Conservation (phyloP, 2,113 vertebrate species). For the Psittacara wagleri region DNA sequence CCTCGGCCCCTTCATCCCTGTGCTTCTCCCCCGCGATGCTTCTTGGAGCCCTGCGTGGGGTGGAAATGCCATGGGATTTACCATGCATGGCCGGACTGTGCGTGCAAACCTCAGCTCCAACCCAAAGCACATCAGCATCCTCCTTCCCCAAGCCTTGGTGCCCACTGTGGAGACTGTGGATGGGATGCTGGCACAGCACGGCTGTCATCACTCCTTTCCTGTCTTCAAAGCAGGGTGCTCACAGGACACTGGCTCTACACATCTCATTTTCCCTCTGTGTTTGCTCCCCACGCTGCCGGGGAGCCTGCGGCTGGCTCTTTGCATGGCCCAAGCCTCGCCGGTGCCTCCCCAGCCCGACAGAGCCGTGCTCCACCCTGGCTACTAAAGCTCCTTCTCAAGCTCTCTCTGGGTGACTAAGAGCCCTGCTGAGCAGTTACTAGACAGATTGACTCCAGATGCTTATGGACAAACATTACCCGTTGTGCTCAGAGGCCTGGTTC, state of each 20-base stretch:
- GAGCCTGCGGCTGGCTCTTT: neutral
- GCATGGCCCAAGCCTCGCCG: neutral
- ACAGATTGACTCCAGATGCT: neutral
- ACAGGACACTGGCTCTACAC: neutral
- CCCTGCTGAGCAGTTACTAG: neutral
- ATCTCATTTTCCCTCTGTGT: neutral
- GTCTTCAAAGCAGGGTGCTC: neutral
- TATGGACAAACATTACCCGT: neutral
- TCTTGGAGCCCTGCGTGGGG: rapidly evolving
- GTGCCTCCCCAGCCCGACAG: neutral
- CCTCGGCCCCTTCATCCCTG: rapidly evolving
- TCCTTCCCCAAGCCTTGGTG: neutral
- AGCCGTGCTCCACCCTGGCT: neutral
- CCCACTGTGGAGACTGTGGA: rapidly evolving
- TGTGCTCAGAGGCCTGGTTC: neutral
- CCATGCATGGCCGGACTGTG: rapidly evolving
- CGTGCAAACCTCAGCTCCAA: rapidly evolving
- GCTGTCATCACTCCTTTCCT: neutral
- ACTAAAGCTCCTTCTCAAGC: neutral
- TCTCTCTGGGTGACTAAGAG: neutral
- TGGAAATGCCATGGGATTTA: rapidly evolving
- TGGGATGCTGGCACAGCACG: rapidly evolving
- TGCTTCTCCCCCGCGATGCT: rapidly evolving
- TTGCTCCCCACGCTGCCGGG: neutral
- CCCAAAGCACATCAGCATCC: rapidly evolving